phyloP scores from a whole-genome alignment of 2,113 vertebrate genomes.

The Blennius ocellaris region DNA sequence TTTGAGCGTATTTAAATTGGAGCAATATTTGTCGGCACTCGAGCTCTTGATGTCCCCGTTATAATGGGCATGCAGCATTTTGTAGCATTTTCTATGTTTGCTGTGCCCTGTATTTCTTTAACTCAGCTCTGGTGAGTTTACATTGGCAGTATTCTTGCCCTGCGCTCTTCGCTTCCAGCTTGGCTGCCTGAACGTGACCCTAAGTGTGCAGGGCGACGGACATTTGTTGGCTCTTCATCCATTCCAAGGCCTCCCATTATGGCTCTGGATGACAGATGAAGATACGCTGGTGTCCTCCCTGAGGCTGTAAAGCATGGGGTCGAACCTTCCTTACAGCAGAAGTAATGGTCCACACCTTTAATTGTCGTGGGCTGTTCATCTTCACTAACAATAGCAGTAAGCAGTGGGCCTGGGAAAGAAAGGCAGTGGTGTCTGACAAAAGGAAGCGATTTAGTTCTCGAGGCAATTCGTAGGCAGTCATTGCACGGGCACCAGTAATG shows the following conservation, averaged over 20 bases:
- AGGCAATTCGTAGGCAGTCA: slow-evolving; percentile 63
- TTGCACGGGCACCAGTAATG: slow-evolving; percentile 68
- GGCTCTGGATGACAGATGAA: slow-evolving; percentile 68
- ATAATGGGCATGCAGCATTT: neutral
- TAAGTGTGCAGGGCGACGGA: slow-evolving; percentile 19
- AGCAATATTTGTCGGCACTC: neutral
- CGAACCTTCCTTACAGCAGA: slow-evolving; percentile 76
- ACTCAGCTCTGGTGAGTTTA: slow-evolving; percentile 2
- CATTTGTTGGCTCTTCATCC: slow-evolving; percentile 65
- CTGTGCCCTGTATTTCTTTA: neutral
- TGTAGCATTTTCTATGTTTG: slow-evolving; percentile 11
- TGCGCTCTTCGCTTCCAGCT: slow-evolving; percentile 16
- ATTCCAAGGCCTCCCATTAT: slow-evolving; percentile 62
- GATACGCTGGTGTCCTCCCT: slow-evolving; percentile 60
- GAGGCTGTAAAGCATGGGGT: slow-evolving; percentile 74
- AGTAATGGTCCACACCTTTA: slow-evolving; percentile 86
- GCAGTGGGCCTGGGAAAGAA: slow-evolving; percentile 75
- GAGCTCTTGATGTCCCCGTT: neutral
- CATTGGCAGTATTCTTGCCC: slow-evolving; percentile 5
- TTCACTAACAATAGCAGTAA: slow-evolving; percentile 83
- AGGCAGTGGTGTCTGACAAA: slow-evolving; percentile 75
- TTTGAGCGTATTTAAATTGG: neutral
- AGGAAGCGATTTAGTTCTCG: slow-evolving; percentile 80
- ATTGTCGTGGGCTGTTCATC: slow-evolving; percentile 83
- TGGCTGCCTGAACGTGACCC: slow-evolving; percentile 29